Percentiles rank a stretch among this genome's conserved stretches.
phyloP scores from a whole-genome alignment of 2,797 vertebrate genomes.

The Lophius americanus region DNA sequence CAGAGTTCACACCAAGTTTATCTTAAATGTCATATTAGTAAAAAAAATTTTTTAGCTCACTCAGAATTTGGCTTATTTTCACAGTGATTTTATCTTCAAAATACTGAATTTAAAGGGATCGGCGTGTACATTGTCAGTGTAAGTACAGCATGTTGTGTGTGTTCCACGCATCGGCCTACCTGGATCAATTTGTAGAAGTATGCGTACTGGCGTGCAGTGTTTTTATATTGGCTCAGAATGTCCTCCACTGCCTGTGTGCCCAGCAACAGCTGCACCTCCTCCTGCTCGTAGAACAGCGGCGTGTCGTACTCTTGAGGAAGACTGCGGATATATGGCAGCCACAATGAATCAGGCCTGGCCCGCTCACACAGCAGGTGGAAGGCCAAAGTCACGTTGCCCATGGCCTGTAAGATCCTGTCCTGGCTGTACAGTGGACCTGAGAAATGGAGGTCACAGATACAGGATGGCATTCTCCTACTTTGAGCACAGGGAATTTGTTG shows the following conservation, averaged over 20 bases:
- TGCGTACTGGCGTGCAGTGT: slow-evolving; percentile 96
- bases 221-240: slow-evolving; percentile 96
- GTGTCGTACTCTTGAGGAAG: slow-evolving; percentile 94
- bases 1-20: no score
- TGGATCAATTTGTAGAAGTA: slow-evolving; percentile 99
- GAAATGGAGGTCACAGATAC: background rate
- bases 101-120: no score
- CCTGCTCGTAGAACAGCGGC: slow-evolving; percentile 94
- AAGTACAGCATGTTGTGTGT: background rate
- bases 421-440: slow-evolving; percentile 92
- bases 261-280: slow-evolving; percentile 91
- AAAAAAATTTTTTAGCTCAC: no score
- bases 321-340: slow-evolving; percentile 95
- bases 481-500: no score
- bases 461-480: background rate
- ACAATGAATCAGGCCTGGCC: slow-evolving; percentile 87
- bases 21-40: no score
- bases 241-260: slow-evolving; percentile 95
- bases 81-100: no score
- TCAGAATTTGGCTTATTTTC: no score
- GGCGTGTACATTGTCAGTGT: no score
- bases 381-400: slow-evolving; percentile 96
- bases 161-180: slow-evolving; percentile 73
- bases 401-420: slow-evolving; percentile 96
- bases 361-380: slow-evolving; percentile 96